Conservation (phyloP, 1,140 invertebrate genomes). For the Zaprionus africanus region DNA sequence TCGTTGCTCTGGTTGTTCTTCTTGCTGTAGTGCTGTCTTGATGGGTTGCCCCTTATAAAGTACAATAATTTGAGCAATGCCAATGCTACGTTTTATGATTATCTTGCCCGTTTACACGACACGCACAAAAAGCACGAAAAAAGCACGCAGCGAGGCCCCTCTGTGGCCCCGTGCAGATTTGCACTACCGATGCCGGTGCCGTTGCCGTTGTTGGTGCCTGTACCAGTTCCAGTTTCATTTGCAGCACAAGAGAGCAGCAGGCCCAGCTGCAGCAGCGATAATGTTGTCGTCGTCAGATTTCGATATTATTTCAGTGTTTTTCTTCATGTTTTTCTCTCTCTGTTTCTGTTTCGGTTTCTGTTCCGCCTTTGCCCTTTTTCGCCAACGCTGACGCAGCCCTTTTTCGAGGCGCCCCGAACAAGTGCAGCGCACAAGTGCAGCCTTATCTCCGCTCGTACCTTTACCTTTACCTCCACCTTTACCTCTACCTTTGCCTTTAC, state of each 20-base stretch:
- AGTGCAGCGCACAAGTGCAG: slow-evolving; percentile 67
- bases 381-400: slow-evolving; percentile 30
- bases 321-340: not conserved
- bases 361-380: slow-evolving; percentile 22
- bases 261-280: slow-evolving; percentile 51
- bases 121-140: slow-evolving; percentile 54
- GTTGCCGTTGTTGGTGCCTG: not conserved
- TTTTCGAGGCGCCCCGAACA: slow-evolving; percentile 39
- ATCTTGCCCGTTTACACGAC: slow-evolving; percentile 73
- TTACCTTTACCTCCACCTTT: slow-evolving; percentile 32
- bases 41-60: slow-evolving; percentile 45
- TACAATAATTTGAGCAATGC: slow-evolving; percentile 80
- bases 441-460: slow-evolving; percentile 36
- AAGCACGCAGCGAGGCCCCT: not conserved
- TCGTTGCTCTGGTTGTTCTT: not conserved
- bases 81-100: slow-evolving; percentile 77
- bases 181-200: not conserved
- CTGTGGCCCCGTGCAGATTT: not conserved
- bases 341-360: slow-evolving; percentile 1
- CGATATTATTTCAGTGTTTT: slow-evolving; percentile 48
- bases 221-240: not conserved
- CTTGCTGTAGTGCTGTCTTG: not conserved
- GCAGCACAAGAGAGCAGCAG: slow-evolving; percentile 31
- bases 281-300: slow-evolving; percentile 57
- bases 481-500: slow-evolving; percentile 36